A percentile compares a stretch with the other conserved stretches of the same genome.
phyloP scores from a whole-genome alignment of 2,113 vertebrate species.

The Acanthochromis polyacanthus region DNA sequence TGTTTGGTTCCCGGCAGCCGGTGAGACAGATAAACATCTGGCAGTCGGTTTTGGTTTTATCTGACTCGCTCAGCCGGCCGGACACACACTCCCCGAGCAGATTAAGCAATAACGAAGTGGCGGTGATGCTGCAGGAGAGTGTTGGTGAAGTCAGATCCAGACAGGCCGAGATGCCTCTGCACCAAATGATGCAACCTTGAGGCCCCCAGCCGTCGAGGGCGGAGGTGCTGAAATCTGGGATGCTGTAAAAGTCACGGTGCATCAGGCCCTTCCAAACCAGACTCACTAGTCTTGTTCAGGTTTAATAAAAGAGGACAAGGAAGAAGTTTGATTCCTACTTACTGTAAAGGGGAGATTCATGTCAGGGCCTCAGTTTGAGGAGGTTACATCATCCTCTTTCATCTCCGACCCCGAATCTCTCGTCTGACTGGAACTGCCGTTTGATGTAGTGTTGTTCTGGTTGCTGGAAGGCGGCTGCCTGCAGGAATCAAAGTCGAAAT shows the following conservation, averaged over 20 bases:
- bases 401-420: slow-evolving; percentile 7
- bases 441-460: slow-evolving; percentile 25
- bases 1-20: background rate
- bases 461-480: slow-evolving; percentile 17
- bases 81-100: background rate
- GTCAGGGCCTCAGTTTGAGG: background rate
- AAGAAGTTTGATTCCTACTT: background rate
- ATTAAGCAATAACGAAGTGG: slow-evolving; percentile 28
- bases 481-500: slow-evolving; percentile 20
- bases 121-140: slow-evolving; percentile 5
- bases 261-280: background rate
- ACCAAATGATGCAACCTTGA: slow-evolving; percentile 48
- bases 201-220: background rate
- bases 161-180: slow-evolving; percentile 26
- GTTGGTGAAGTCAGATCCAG: slow-evolving; percentile 12
- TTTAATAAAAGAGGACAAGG: slow-evolving; percentile 8
- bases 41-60: slow-evolving; percentile 9
- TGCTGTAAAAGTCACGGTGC: background rate
- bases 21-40: slow-evolving; percentile 3
- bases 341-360: background rate
- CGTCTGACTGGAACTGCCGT: background rate
- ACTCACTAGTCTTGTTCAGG: background rate
- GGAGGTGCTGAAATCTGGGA: background rate
- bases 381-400: slow-evolving; percentile 40
- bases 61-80: background rate